Percentiles rank a stretch among this genome's conserved stretches.
phyloP scores from a whole-genome alignment of 2,888 invertebrate genomes.

The Drosophila conformis region DNA sequence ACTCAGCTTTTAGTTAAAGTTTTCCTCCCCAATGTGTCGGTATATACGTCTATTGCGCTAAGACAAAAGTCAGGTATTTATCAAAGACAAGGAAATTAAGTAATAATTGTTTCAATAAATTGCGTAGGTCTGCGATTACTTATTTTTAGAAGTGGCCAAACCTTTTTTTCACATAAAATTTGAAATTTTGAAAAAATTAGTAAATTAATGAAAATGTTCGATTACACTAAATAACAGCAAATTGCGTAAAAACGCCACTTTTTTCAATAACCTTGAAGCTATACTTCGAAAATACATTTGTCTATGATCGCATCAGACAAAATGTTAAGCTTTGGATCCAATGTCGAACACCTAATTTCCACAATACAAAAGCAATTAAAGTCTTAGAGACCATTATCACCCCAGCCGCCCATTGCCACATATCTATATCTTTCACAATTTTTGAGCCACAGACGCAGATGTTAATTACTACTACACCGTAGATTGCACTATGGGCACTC shows the following conservation, averaged over 20 bases:
- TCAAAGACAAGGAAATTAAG: not conserved
- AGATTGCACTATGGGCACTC: not conserved
- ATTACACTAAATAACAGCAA: not conserved
- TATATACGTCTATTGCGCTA: slow-evolving; percentile 8
- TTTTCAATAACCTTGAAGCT: not conserved
- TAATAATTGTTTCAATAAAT: not conserved
- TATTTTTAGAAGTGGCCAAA: not conserved
- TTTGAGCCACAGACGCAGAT: not conserved
- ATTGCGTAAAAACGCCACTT: not conserved
- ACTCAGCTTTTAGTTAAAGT: slow-evolving; percentile 25
- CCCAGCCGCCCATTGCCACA: not conserved
- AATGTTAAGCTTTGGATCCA: not conserved
- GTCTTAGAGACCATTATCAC: not conserved
- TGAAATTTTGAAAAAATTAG: not conserved
- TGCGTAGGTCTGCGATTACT: not conserved
- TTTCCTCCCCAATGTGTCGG: slow-evolving; percentile 28
- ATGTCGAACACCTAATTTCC: not conserved
- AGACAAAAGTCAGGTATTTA: not conserved
- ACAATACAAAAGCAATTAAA: not conserved
- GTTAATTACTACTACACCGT: not conserved
- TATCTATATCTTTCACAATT: not conserved
- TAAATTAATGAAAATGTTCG: not conserved
- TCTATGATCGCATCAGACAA: not conserved
- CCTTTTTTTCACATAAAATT: not conserved
- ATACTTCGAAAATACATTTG: not conserved